Evolutionary conservation across 64 coral and sea anemone species (phyloP).

Genomic region (Dendrophyllia cribrosa): DNA sequence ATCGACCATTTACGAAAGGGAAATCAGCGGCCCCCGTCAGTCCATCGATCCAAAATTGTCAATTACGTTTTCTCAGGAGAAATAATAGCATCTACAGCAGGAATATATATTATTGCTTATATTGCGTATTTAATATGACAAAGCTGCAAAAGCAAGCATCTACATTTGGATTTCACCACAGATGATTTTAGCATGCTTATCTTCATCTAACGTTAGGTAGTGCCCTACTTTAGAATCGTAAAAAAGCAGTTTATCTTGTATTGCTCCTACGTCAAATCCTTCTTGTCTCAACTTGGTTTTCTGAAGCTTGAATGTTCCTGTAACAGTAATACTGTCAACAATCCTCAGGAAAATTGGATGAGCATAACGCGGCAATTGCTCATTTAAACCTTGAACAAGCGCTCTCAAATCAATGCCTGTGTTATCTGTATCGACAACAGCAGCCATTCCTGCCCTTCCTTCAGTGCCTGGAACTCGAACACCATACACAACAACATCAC

Average conservation of each 20-base stretch:
- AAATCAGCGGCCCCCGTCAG: too few relatives aligned
- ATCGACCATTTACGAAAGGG: too few relatives aligned
- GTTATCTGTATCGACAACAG: constrained; percentile 69
- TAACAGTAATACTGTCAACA: constrained; percentile 58
- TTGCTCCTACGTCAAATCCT: constrained; percentile 74
- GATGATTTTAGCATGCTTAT: constrained; percentile 66
- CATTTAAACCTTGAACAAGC: constrained; percentile 37
- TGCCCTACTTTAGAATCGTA: constrained; percentile 53
- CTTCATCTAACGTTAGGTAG: constrained; percentile 63
- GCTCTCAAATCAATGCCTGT: constrained; percentile 55
- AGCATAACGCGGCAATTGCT: constrained; percentile 81
- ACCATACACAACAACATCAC: constrained; percentile 84
- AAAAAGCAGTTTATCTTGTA: constrained; percentile 76
- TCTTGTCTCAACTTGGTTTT: constrained; percentile 84
- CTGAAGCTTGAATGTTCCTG: constrained; percentile 92
- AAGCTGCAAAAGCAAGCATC: too few relatives aligned
- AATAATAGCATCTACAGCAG: too few relatives aligned
- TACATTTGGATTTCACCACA: constrained; percentile 65
- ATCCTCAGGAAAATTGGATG: constrained; percentile 79
- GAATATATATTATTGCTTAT: too few relatives aligned
- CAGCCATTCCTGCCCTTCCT: constrained; percentile 86
- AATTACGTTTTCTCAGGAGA: too few relatives aligned
- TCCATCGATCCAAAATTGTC: too few relatives aligned
- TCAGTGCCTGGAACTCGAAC: constrained; percentile 83
- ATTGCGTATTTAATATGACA: too few relatives aligned